Percentiles rank a stretch among this genome's conserved stretches.
Evolutionary conservation across 2,888 invertebrate species (phyloP).

Genomic region (Leptopilina syphax): DNA sequence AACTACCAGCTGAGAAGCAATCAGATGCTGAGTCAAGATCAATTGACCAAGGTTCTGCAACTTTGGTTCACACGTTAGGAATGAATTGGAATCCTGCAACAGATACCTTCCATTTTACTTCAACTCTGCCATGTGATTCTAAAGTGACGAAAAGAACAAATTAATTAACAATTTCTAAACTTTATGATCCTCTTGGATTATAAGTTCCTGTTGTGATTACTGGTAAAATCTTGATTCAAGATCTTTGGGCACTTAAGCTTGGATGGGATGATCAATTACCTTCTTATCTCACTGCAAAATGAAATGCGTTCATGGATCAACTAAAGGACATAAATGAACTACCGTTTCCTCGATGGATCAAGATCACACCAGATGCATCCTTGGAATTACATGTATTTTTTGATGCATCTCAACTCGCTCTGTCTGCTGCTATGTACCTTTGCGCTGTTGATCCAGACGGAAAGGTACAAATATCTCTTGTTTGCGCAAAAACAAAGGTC

Average conservation of each 20-base stretch:
- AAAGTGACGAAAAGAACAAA: not conserved
- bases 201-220: not conserved
- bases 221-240: not conserved
- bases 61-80: not conserved
- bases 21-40: not conserved
- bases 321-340: not conserved
- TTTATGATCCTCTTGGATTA: not conserved
- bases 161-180: not conserved
- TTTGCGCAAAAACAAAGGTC: conserved; percentile 20
- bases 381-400: conserved; percentile 43
- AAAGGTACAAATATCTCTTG: not conserved
- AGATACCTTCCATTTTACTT: not conserved
- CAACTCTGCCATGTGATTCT: not conserved
- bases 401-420: conserved; percentile 40
- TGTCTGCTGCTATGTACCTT: conserved; percentile 32
- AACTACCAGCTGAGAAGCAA: not conserved
- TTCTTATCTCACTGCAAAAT: too few relatives aligned
- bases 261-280: too few relatives aligned
- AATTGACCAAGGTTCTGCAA: not conserved
- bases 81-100: not conserved
- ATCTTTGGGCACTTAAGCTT: not conserved
- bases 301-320: too few relatives aligned
- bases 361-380: not conserved
- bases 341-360: conserved; percentile 35
- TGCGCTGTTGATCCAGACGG: not conserved